A percentile compares a stretch with the other conserved stretches of the same genome.
Evolutionary conservation across 2,888 invertebrate genomes (phyloP).

Genomic region (Nomada hirtipes): DNA sequence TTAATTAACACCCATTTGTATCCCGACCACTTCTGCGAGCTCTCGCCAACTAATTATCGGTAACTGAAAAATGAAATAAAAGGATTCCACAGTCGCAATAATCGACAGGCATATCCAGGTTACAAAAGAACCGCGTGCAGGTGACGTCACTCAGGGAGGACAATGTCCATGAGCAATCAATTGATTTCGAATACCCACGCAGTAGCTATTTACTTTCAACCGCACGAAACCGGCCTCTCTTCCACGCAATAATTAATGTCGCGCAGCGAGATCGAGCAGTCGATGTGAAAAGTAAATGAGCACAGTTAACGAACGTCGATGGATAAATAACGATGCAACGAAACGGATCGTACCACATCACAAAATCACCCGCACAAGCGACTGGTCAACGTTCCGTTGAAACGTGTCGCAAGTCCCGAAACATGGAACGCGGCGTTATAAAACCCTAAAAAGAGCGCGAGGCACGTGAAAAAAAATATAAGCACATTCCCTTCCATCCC

Average conservation of each 20-base stretch:
- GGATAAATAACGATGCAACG: conserved; percentile 10
- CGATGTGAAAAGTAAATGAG: conserved; percentile 44
- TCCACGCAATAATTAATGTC: conserved; percentile 3
- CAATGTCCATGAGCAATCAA: neutral
- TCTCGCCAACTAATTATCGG: too few species aligned
- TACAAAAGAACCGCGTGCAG: neutral
- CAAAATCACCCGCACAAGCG: neutral
- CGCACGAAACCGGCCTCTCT: neutral
- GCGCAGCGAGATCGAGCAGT: neutral
- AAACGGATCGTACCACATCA: neutral
- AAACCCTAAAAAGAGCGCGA: neutral
- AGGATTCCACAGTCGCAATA: neutral
- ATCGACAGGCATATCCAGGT: neutral
- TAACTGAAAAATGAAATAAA: too few species aligned
- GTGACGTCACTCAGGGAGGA: too few species aligned
- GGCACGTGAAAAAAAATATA: conserved; percentile 9
- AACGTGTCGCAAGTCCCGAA: neutral
- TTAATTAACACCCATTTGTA: too few species aligned
- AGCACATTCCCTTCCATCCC: conserved; percentile 16
- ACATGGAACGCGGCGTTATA: neutral
- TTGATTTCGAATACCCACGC: neutral
- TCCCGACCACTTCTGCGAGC: too few species aligned
- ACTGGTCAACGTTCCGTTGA: conserved; percentile 4
- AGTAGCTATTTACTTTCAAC: neutral
- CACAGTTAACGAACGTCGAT: conserved; percentile 17